Percentiles rank a stretch among this genome's conserved stretches.
phyloP scores from a whole-genome alignment of 2,888 invertebrate species.

The Eilema caniola region DNA sequence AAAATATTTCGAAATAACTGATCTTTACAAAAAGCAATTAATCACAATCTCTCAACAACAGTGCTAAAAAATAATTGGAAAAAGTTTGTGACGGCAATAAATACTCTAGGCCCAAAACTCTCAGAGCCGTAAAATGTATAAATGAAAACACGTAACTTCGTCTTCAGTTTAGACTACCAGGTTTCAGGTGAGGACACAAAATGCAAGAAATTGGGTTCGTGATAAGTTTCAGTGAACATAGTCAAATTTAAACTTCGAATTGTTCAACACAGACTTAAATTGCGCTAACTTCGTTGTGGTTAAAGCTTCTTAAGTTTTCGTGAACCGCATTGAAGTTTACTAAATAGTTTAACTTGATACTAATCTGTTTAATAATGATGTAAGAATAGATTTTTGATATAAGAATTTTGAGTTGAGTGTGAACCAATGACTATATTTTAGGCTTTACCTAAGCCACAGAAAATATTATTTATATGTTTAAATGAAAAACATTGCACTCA shows the following conservation, averaged over 20 bases:
- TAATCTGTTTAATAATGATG: neutral
- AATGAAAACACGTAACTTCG: constrained; percentile 12
- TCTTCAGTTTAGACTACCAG: neutral
- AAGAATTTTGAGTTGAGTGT: too few species aligned
- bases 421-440: too few species aligned
- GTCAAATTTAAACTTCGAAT: constrained; percentile 24
- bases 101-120: neutral
- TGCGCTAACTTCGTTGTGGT: constrained; percentile 26
- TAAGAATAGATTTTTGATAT: neutral
- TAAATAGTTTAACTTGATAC: constrained; percentile 24
- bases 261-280: constrained; percentile 28
- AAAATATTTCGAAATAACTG: neutral
- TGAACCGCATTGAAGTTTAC: constrained; percentile 19
- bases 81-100: constrained; percentile 6
- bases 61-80: constrained; percentile 14
- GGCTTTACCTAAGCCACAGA: neutral
- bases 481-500: too few species aligned
- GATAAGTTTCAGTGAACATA: constrained; percentile 10
- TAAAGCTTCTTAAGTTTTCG: constrained; percentile 25
- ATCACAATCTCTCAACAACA: constrained; percentile 13
- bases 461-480: neutral
- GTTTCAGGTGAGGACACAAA: constrained; percentile 15
- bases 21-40: neutral
- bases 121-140: constrained; percentile 7
- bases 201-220: constrained; percentile 17